These are phyloP conservation scores for Polyommatus icarus DNA, from an alignment of 2,888 invertebrate species.

Conservation along the genomic window DNA sequence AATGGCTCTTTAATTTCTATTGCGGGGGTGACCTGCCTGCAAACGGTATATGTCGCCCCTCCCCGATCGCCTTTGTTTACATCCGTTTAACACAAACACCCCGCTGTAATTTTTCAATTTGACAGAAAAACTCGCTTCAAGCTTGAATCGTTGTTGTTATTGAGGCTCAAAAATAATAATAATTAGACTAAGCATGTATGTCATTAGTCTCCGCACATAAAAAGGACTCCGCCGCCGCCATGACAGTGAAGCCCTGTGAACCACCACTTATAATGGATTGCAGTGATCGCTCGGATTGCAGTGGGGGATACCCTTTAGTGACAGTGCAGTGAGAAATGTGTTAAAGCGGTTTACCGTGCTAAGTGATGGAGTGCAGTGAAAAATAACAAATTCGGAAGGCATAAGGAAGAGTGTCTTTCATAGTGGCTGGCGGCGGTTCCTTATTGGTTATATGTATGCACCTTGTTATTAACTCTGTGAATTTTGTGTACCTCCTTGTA, in stretches of 20 bases:
- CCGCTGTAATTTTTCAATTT: constrained; percentile 35
- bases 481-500: constrained; percentile 40
- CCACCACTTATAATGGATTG: constrained; percentile 65
- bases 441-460: constrained; percentile 56
- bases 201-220: constrained; percentile 56
- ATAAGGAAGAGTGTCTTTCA: constrained; percentile 42
- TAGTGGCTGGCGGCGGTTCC: constrained; percentile 75
- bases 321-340: constrained; percentile 70
- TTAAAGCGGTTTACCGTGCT: constrained; percentile 56
- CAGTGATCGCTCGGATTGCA: constrained; percentile 78
- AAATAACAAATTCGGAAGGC: constrained; percentile 39
- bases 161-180: constrained; percentile 43
- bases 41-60: constrained; percentile 47
- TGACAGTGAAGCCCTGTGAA: constrained; percentile 51
- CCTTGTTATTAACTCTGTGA: constrained; percentile 50
- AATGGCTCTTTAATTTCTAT: constrained; percentile 31
- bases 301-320: constrained; percentile 67
- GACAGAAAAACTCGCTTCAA: constrained; percentile 44
- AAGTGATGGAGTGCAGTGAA: constrained; percentile 64
- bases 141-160: constrained; percentile 51
- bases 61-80: constrained; percentile 40
- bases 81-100: constrained; percentile 37
- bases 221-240: constrained; percentile 69
- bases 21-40: constrained; percentile 39
- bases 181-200: constrained; percentile 50